Evolutionary conservation across 2,888 invertebrate genomes (phyloP).

Genomic region (Gnatocerus cornutus): DNA sequence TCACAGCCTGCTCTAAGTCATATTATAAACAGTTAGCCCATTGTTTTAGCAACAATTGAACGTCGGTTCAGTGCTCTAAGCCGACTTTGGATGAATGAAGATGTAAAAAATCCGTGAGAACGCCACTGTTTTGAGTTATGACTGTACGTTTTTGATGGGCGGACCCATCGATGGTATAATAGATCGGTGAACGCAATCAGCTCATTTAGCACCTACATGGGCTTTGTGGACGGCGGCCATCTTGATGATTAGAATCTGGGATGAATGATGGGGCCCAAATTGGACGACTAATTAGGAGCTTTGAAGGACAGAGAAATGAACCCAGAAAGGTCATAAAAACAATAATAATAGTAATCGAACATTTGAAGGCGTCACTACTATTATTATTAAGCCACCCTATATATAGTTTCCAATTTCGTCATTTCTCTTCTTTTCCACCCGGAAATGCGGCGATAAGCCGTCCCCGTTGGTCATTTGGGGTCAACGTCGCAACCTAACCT

Average conservation of each 20-base stretch:
- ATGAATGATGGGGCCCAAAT: conserved; percentile 15
- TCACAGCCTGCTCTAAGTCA: conserved; percentile 8
- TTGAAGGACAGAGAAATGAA: conserved; percentile 5
- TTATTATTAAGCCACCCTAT: too few relatives aligned
- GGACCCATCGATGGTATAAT: conserved; percentile 10
- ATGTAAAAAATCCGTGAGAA: conserved; percentile 4
- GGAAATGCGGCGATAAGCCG: conserved; percentile 34
- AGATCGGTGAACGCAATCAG: conserved; percentile 22
- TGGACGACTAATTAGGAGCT: conserved; percentile 9
- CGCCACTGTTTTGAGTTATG: not conserved
- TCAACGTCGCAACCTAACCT: conserved; percentile 41
- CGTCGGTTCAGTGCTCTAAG: not conserved
- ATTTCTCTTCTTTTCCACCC: conserved; percentile 2
- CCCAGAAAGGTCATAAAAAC: not conserved
- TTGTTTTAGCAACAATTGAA: conserved; percentile 21
- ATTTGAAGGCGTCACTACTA: too few relatives aligned
- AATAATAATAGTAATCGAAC: too few relatives aligned
- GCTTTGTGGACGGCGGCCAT: conserved; percentile 3
- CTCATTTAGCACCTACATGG: conserved; percentile 29
- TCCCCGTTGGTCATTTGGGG: conserved; percentile 33
- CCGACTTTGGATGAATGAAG: conserved; percentile 1
- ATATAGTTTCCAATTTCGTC: not conserved
- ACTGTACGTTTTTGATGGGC: conserved; percentile 3
- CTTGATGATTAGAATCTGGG: conserved; percentile 11
- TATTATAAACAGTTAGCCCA: conserved; percentile 14